Conservation (phyloP, 2,888 invertebrate species). For the Lycia hirtaria region DNA sequence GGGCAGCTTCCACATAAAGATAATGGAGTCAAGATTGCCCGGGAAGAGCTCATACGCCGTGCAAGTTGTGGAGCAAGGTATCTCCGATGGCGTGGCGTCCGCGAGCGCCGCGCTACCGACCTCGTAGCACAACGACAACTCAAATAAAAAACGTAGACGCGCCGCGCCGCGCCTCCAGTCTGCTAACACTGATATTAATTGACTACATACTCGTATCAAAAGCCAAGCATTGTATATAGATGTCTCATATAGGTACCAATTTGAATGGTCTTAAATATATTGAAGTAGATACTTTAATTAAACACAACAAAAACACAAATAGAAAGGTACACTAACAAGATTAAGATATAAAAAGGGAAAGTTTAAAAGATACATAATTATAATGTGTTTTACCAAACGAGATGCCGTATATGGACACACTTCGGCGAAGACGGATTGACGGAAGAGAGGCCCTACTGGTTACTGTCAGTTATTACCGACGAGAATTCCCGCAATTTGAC, state of each 20-base stretch:
- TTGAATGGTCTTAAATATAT: neutral
- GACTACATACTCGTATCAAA: conserved; percentile 11
- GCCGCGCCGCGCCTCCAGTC: conserved; percentile 46
- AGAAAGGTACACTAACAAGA: conserved; percentile 2
- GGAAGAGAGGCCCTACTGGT: conserved; percentile 23
- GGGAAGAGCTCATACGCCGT: conserved; percentile 6
- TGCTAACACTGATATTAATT: conserved; percentile 28
- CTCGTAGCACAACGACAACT: conserved; percentile 57
- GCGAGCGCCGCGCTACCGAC: conserved; percentile 38
- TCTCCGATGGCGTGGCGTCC: conserved; percentile 46
- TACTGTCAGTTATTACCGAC: conserved; percentile 11
- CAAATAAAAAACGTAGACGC: conserved; percentile 52
- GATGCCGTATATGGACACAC: conserved; percentile 23
- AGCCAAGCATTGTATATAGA: conserved; percentile 5
- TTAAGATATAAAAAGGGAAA: conserved; percentile 25
- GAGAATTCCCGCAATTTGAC: conserved; percentile 20
- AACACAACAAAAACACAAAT: neutral
- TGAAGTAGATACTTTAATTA: too few relatives aligned
- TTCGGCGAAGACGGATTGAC: conserved; percentile 15
- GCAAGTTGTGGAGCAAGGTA: conserved; percentile 42
- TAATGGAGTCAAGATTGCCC: conserved; percentile 8
- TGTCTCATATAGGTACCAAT: neutral
- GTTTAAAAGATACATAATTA: conserved; percentile 13
- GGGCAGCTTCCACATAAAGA: conserved; percentile 8
- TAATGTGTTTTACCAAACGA: conserved; percentile 4